Conservation (phyloP, 2,797 vertebrate genomes). For the Hypotaenidia okinawae region DNA sequence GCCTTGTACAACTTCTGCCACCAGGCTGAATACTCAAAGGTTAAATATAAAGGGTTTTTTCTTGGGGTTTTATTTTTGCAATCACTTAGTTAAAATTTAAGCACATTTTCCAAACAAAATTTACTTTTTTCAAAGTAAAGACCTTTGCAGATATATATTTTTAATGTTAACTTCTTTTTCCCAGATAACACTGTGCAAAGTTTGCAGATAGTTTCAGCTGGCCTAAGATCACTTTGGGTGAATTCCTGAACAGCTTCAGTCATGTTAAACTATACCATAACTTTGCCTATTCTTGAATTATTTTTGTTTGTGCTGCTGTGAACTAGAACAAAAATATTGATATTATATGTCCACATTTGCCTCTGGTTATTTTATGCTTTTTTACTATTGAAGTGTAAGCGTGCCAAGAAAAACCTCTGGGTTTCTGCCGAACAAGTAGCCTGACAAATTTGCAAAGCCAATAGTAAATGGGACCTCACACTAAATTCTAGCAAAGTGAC, state of each 20-base stretch:
- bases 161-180: background rate
- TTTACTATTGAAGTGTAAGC: background rate
- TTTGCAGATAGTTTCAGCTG: background rate
- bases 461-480: background rate
- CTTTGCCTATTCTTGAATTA: background rate
- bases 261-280: background rate
- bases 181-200: background rate
- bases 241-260: background rate
- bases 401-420: background rate
- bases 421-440: background rate
- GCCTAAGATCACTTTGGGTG: background rate
- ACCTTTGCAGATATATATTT: background rate
- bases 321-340: background rate
- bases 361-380: background rate
- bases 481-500: background rate
- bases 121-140: background rate
- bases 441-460: background rate
- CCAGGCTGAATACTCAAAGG: background rate
- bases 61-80: background rate
- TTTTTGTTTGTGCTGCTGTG: background rate
- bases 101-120: background rate
- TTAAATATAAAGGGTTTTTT: background rate
- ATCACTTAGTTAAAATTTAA: background rate
- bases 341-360: background rate
- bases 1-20: background rate